These are phyloP conservation scores for Cyclophora albipunctata DNA, from an alignment of 2,888 invertebrate species.

Conservation along the genomic window DNA sequence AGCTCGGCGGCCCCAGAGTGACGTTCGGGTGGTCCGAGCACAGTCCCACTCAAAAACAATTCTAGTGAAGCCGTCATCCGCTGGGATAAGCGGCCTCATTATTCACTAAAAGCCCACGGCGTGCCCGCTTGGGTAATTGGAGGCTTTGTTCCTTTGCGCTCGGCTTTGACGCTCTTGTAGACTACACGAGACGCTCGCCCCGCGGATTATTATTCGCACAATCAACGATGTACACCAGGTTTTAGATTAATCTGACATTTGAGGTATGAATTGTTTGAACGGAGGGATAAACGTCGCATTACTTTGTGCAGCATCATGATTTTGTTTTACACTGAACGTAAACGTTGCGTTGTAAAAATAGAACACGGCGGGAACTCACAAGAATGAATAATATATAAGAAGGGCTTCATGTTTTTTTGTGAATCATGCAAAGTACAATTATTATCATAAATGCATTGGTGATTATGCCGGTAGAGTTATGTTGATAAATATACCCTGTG, in stretches of 20 bases:
- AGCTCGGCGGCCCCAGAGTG: constrained; percentile 15
- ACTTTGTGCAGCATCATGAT: constrained; percentile 37
- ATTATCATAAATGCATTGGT: constrained; percentile 3
- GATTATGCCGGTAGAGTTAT: no score
- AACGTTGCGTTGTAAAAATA: constrained; percentile 29
- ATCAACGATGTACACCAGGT: constrained; percentile 53
- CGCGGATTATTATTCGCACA: constrained; percentile 65
- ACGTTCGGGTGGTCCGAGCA: constrained; percentile 41
- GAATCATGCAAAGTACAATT: constrained; percentile 10
- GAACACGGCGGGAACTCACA: constrained; percentile 9
- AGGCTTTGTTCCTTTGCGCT: constrained; percentile 70
- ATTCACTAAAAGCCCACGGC: constrained; percentile 74
- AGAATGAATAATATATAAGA: constrained; percentile 1
- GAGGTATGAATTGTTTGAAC: constrained; percentile 53
- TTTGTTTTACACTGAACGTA: constrained; percentile 26
- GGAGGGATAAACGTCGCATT: constrained; percentile 43
- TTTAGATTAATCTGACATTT: constrained; percentile 62
- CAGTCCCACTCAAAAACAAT: constrained; percentile 59
- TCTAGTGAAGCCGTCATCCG: constrained; percentile 63
- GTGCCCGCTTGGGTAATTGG: constrained; percentile 69
- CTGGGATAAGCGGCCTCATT: constrained; percentile 69
- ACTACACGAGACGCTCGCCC: constrained; percentile 43
- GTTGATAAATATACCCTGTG: no score
- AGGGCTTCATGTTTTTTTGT: constrained; percentile 19
- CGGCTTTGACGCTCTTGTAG: constrained; percentile 59